Evolutionary conservation across 2,113 vertebrate species (phyloP).

Genomic region (Cynopterus brachyotis): DNA sequence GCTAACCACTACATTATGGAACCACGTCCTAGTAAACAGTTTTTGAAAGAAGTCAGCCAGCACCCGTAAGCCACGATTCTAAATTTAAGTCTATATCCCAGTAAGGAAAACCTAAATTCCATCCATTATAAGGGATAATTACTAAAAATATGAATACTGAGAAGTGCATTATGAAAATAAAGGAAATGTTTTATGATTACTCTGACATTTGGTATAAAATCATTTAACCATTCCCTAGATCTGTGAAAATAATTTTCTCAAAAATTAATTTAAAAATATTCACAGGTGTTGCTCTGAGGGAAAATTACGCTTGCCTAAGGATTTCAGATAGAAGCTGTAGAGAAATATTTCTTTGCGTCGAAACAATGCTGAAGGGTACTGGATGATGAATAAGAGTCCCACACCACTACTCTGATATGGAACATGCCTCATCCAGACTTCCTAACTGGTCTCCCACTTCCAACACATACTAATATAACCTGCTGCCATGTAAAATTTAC

Average conservation of each 20-base stretch:
- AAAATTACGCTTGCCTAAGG: not conserved
- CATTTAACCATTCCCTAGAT: not conserved
- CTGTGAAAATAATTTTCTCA: not conserved
- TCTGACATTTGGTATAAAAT: not conserved
- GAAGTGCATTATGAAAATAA: not conserved
- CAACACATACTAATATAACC: not conserved
- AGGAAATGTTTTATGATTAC: not conserved
- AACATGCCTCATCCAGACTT: not conserved
- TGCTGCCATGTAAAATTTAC: not conserved
- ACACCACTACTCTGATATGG: not conserved
- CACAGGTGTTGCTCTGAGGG: not conserved
- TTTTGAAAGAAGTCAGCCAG: not conserved
- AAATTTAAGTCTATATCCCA: not conserved
- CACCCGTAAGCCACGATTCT: not conserved
- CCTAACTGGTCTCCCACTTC: not conserved
- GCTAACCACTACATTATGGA: no score
- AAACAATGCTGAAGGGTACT: not conserved
- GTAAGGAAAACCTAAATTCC: not conserved
- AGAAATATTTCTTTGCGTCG: not conserved
- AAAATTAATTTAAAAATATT: not conserved
- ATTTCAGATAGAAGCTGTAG: not conserved
- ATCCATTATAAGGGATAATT: not conserved
- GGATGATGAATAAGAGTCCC: not conserved
- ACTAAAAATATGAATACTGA: not conserved
- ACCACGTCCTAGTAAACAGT: no score